Conservation (phyloP, 1,140 invertebrate genomes). For the Sminthurinus signatus region DNA sequence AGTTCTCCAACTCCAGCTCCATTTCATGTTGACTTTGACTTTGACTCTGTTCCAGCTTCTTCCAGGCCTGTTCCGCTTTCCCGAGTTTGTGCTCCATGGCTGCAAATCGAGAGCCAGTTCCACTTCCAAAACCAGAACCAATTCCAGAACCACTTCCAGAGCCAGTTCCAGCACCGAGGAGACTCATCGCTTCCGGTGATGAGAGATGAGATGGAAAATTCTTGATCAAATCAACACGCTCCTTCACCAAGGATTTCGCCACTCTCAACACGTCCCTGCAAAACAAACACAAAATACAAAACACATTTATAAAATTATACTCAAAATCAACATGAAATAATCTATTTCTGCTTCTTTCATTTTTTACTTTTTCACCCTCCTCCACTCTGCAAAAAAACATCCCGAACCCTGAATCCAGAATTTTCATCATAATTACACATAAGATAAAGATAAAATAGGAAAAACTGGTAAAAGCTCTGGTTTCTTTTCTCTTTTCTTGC, state of each 20-base stretch:
- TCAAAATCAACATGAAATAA: too few relatives aligned
- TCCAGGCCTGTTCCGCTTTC: constrained; percentile 35
- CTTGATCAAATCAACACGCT: constrained; percentile 39
- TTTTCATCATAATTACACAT: too few relatives aligned
- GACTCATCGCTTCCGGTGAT: constrained; percentile 17
- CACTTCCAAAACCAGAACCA: too few relatives aligned
- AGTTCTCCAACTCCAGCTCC: too few relatives aligned
- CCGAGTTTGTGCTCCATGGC: constrained; percentile 38
- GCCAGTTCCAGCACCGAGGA: constrained; percentile 23
- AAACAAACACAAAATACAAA: neutral
- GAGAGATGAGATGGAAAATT: constrained; percentile 27
- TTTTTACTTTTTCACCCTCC: neutral
- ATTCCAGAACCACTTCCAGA: too few relatives aligned
- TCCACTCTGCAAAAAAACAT: too few relatives aligned
- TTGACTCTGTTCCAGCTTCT: constrained; percentile 20
- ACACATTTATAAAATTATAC: neutral
- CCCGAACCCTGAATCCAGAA: too few relatives aligned
- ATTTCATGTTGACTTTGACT: too few relatives aligned
- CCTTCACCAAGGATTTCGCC: constrained; percentile 38
- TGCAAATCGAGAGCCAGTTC: constrained; percentile 31
- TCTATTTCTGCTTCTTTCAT: too few relatives aligned
- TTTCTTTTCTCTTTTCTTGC: neutral
- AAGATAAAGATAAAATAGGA: too few relatives aligned
- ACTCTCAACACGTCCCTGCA: constrained; percentile 34
- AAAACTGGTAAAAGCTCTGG: too few relatives aligned